Conservation (phyloP, 92 coral and sea anemone species). For the Porites divaricata region DNA sequence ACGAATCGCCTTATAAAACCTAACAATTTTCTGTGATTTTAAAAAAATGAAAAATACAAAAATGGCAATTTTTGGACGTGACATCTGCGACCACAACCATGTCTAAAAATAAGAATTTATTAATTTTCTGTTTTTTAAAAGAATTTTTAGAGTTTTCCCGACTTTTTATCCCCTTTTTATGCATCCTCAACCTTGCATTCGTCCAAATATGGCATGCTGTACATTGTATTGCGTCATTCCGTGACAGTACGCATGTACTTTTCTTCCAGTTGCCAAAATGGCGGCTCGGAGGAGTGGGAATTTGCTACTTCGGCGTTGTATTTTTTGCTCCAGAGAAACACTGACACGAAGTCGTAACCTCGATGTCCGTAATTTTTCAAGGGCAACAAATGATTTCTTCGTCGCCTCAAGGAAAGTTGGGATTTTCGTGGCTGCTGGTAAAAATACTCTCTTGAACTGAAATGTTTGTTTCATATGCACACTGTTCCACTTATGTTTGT, state of each 20-base stretch:
- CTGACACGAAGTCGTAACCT: not conserved
- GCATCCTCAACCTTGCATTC: not conserved
- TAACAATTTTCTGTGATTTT: no score
- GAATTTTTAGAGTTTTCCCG: no score
- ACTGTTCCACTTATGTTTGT: not conserved
- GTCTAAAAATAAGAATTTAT: no score
- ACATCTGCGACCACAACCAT: no score
- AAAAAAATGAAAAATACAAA: no score
- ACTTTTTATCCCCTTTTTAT: no score
- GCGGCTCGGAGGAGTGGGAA: slow-evolving; percentile 45
- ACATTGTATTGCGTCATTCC: slow-evolving; percentile 37
- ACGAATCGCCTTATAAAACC: no score
- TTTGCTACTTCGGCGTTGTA: slow-evolving; percentile 18
- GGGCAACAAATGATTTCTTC: not conserved
- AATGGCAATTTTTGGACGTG: no score
- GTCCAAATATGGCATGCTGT: slow-evolving; percentile 6
- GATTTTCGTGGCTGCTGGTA: slow-evolving; percentile 19
- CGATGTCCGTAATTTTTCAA: slow-evolving; percentile 10
- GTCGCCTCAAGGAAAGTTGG: slow-evolving; percentile 29
- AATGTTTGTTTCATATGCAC: not conserved
- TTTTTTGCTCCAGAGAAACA: slow-evolving; percentile 37
- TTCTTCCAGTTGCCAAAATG: slow-evolving; percentile 45
- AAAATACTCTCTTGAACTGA: slow-evolving; percentile 12
- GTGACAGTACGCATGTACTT: slow-evolving; percentile 26
- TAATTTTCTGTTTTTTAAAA: no score